A percentile compares a stretch with the other conserved stretches of the same genome.
These are phyloP conservation scores for Harpalus rufipes DNA, from an alignment of 2,888 invertebrate genomes.

Conservation along the genomic window DNA sequence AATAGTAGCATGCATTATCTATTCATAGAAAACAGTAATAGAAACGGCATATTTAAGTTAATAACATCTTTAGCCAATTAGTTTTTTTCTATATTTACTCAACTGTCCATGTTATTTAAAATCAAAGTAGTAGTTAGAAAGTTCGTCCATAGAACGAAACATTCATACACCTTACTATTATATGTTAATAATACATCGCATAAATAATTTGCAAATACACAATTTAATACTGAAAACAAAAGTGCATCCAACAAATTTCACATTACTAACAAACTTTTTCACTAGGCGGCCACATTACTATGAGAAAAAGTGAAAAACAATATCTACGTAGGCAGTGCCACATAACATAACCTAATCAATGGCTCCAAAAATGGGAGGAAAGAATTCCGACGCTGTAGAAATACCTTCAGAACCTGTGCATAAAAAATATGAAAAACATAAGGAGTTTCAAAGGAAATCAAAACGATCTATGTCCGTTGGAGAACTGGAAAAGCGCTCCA, in stretches of 20 bases:
- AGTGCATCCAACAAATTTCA: not conserved
- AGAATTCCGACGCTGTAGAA: slow-evolving; percentile 46
- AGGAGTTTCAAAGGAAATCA: slow-evolving; percentile 69
- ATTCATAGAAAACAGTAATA: not conserved
- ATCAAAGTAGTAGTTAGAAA: not conserved
- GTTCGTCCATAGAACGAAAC: not conserved
- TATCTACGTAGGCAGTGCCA: slow-evolving; percentile 37
- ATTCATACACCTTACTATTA: not conserved
- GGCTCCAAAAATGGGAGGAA: slow-evolving; percentile 68
- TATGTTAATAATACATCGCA: not conserved
- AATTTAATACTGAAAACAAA: slow-evolving; percentile 1
- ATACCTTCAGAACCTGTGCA: slow-evolving; percentile 18
- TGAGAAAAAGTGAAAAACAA: slow-evolving; percentile 54
- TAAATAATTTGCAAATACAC: not conserved
- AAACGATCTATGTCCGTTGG: slow-evolving; percentile 73
- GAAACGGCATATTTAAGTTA: not conserved
- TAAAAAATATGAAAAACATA: slow-evolving; percentile 65
- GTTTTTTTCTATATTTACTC: not conserved
- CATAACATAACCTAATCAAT: slow-evolving; percentile 52
- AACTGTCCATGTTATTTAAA: not conserved
- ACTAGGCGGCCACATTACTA: slow-evolving; percentile 36
- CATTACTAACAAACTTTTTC: not conserved
- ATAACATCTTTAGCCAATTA: not conserved
- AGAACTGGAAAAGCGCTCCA: slow-evolving; percentile 70
- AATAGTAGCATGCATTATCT: not conserved